Evolutionary conservation across 2,888 invertebrate species (phyloP).

Genomic region (Dromius quadrimaculatus): DNA sequence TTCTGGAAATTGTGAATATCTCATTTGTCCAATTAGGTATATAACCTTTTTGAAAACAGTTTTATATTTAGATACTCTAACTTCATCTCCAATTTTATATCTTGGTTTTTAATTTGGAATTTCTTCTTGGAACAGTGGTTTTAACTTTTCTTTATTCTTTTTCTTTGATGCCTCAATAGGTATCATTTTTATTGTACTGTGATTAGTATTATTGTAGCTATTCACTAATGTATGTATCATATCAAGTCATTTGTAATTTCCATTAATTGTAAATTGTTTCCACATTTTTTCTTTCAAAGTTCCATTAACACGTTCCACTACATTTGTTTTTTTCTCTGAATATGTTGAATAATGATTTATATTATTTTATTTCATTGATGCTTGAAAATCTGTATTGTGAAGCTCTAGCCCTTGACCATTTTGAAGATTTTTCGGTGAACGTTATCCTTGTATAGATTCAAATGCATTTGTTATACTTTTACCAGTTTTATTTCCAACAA

Average conservation of each 20-base stretch:
- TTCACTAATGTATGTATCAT: no score
- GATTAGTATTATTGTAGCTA: no score
- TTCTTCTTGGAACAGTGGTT: constrained; percentile 16
- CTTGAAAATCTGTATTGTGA: constrained; percentile 55
- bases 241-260: no score
- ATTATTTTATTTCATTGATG: constrained; percentile 53
- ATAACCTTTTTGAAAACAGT: no score
- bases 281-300: constrained; percentile 60
- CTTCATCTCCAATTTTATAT: no score
- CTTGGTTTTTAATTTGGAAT: no score
- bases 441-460: constrained; percentile 1
- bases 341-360: no score
- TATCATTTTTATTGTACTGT: no score
- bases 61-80: no score
- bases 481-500: constrained; percentile 58
- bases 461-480: constrained; percentile 55
- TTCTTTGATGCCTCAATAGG: no score
- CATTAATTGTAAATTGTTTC: no score
- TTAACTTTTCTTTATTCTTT: constrained; percentile 18
- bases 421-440: constrained; percentile 53
- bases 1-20: constrained; percentile 59
- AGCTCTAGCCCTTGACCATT: constrained; percentile 57
- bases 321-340: constrained; percentile 56
- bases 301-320: constrained; percentile 56
- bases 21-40: constrained; percentile 61